phyloP scores from a whole-genome alignment of 2,888 invertebrate genomes.

The Euzophera pinguis region DNA sequence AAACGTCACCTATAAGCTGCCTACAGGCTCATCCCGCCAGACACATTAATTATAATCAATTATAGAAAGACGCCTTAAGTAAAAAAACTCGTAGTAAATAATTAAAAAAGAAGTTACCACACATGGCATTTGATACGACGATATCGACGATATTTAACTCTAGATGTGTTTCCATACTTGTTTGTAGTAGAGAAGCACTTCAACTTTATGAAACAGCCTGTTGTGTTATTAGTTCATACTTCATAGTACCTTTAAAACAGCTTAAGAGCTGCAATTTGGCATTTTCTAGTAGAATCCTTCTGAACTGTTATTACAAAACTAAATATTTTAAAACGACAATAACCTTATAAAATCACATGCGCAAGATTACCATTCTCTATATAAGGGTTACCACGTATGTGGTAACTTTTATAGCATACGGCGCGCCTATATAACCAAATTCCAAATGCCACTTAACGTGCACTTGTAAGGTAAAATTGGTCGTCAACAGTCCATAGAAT shows the following conservation, averaged over 20 bases:
- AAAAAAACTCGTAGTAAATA: background rate
- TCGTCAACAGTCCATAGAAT: background rate
- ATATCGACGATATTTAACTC: no score
- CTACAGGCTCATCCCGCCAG: background rate
- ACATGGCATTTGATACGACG: no score
- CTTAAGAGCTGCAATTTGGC: no score
- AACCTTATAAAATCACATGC: background rate
- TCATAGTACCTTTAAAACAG: no score
- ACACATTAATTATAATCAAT: background rate
- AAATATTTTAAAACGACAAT: background rate
- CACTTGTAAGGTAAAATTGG: slow-evolving; percentile 20
- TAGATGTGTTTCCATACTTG: no score
- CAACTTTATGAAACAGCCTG: no score
- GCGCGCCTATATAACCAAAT: slow-evolving; percentile 12
- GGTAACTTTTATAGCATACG: slow-evolving; percentile 14
- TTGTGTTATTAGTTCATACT: no score
- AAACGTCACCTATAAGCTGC: slow-evolving; percentile 6
- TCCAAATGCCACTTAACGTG: slow-evolving; percentile 18
- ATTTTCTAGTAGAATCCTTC: background rate
- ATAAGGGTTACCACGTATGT: slow-evolving; percentile 24
- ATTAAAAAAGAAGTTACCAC: background rate
- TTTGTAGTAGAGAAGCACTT: no score
- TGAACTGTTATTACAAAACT: background rate
- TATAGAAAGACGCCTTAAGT: background rate
- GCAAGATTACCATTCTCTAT: slow-evolving; percentile 18